Evolutionary conservation across 2,888 invertebrate species (phyloP), one percentile per base, ranked within the genome.

Genomic region (Drosophila recens): DNA sequence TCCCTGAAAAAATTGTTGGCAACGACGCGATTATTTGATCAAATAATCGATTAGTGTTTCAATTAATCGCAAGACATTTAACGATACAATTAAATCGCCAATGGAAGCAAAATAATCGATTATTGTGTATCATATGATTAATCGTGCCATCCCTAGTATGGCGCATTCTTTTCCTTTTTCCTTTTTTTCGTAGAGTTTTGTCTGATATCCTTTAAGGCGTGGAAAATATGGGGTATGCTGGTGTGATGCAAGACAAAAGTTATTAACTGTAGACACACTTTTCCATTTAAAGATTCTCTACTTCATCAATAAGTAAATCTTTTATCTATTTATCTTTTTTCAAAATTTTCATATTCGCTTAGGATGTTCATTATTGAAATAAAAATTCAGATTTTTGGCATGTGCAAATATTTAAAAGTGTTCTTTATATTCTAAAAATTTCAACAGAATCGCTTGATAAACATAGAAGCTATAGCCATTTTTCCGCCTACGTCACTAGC

Each of bases 111-210:
- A n/a, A n/a, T n/a, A n/a, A n/a, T n/a, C n/a, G n/a, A n/a, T n/a
- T n/a, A n/a, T n/a, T n/a, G n/a, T n/a, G n/a, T n/a, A n/a, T n/a
- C n/a, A n/a, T n/a, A n/a, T n/a, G n/a, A n/a, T n/a, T n/a, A n/a
- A n/a, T n/a, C n/a, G n/a, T n/a, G n/a, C n/a, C n/a, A n/a, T n/a
- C n/a, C n/a, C n/a, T n/a, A n/a, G n/a, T n/a, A n/a, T n/a, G 15
- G 23, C 15, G 33, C 40, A 70, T 74, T 74, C 75, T 34, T 64
- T 6, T 5, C 11, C n/a, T 10, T 15, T 15, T 4, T 11, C 11
- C 3, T 9, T 0, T 20, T 10, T 52, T n/a, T 30, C 30, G 17
- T 30, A 13, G 4, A 1, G 30, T 15, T 54, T 11, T 8, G 23
- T 45, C 17, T 23, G 23, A 5, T 58, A 48, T 46, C 38, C 58